phyloP scores from a whole-genome alignment of 2,888 invertebrate genomes.

The Melipona beecheii region DNA sequence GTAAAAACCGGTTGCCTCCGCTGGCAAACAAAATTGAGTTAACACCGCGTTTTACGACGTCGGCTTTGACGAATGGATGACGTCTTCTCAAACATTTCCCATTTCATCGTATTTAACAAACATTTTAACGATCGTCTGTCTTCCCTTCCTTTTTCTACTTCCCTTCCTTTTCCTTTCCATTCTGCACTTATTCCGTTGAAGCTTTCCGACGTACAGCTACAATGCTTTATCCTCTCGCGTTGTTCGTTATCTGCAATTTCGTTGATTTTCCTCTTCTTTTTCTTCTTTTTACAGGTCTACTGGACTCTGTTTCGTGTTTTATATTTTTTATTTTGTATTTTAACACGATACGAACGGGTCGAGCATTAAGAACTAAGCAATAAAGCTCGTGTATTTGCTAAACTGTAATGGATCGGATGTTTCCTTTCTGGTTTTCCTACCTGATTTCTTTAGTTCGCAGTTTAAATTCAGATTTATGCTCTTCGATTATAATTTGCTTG shows the following conservation, averaged over 20 bases:
- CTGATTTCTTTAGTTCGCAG: no score
- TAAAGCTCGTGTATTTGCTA: no score
- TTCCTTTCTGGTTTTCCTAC: no score
- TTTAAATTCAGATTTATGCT: no score
- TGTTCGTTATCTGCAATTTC: not conserved
- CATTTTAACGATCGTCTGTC: slow-evolving; percentile 12
- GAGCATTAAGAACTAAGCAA: no score
- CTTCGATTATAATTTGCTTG: no score
- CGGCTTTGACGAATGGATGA: slow-evolving; percentile 39
- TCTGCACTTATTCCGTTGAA: not conserved
- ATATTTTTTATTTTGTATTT: not conserved
- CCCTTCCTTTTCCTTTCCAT: not conserved
- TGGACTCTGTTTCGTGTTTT: not conserved
- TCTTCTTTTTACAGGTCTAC: not conserved
- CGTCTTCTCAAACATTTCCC: slow-evolving; percentile 40
- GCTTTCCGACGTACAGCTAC: not conserved
- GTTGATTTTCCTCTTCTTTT: no score
- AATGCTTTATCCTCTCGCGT: not conserved
- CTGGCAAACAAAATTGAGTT: slow-evolving; percentile 30
- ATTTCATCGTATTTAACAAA: slow-evolving; percentile 38
- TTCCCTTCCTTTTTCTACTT: not conserved
- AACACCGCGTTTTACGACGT: slow-evolving; percentile 36
- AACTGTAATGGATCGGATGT: no score
- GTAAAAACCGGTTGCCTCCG: slow-evolving; percentile 43
- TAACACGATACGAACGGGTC: not conserved